phyloP scores from a whole-genome alignment of 1,140 invertebrate species.

The Drosophila ambigua region DNA sequence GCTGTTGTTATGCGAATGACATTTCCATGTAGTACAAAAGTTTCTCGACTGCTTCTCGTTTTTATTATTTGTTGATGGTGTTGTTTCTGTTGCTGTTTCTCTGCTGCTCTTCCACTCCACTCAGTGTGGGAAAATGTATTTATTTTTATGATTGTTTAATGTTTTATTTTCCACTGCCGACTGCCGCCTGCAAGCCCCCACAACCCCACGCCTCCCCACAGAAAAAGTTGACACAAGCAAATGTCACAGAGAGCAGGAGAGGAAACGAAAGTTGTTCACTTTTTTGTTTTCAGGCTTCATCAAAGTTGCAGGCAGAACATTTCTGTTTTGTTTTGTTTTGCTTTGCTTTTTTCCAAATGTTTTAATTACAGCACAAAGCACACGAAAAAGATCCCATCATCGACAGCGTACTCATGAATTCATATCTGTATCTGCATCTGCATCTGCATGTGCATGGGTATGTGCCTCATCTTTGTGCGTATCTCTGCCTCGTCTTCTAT shows the following conservation, averaged over 20 bases:
- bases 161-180: conserved; percentile 66
- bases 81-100: conserved; percentile 14
- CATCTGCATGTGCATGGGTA: conserved; percentile 12
- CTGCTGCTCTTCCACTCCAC: conserved; percentile 21
- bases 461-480: neutral
- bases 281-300: neutral
- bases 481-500: conserved; percentile 2
- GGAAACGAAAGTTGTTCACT: conserved; percentile 3
- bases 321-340: conserved; percentile 4
- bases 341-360: conserved; percentile 28
- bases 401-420: neutral
- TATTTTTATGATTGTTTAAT: conserved; percentile 76
- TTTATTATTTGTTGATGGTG: conserved; percentile 36
- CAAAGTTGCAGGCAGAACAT: neutral
- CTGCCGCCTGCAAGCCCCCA: neutral
- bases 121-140: conserved; percentile 72
- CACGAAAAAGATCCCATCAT: conserved; percentile 29
- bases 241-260: too few species aligned
- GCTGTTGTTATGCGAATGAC: conserved; percentile 77
- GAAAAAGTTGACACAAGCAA: conserved; percentile 18
- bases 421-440: too few species aligned
- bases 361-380: conserved; percentile 46
- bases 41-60: conserved; percentile 77
- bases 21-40: conserved; percentile 81
- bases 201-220: neutral